Conservation (phyloP, 2,113 vertebrate genomes). For the Turdus rufiventris region DNA sequence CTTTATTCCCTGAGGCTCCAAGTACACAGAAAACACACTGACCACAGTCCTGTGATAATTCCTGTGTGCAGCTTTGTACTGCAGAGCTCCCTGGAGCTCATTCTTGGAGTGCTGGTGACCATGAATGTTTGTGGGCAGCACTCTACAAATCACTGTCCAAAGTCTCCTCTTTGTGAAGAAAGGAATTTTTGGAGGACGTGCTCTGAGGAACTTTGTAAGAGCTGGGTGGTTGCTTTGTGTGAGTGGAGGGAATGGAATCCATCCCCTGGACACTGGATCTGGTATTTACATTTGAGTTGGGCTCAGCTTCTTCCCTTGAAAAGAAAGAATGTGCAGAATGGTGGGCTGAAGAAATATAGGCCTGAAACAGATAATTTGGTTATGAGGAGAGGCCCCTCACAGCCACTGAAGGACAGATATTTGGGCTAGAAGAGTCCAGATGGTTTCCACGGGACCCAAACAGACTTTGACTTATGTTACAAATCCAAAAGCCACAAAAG, state of each 20-base stretch:
- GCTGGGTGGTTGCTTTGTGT: background rate
- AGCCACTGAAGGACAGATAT: background rate
- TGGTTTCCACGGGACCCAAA: background rate
- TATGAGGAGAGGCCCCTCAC: background rate
- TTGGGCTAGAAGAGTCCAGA: background rate
- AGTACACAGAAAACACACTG: background rate
- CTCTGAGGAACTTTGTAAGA: background rate
- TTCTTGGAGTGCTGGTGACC: background rate
- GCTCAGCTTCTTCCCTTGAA: background rate
- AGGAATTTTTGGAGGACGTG: background rate
- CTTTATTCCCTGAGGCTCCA: background rate
- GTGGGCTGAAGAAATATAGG: background rate
- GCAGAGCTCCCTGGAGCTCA: background rate
- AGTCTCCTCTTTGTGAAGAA: background rate
- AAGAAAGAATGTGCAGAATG: background rate
- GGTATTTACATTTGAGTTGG: background rate
- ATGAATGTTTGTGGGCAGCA: background rate
- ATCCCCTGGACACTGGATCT: background rate
- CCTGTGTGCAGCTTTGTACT: background rate
- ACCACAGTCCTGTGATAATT: background rate
- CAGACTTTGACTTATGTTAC: background rate
- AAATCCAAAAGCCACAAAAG: background rate
- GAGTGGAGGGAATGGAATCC: background rate
- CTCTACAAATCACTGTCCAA: background rate
- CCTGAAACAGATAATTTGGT: background rate